These are phyloP conservation scores for Apomyelois bistriatella DNA, from an alignment of 2,888 invertebrate genomes.

Conservation along the genomic window DNA sequence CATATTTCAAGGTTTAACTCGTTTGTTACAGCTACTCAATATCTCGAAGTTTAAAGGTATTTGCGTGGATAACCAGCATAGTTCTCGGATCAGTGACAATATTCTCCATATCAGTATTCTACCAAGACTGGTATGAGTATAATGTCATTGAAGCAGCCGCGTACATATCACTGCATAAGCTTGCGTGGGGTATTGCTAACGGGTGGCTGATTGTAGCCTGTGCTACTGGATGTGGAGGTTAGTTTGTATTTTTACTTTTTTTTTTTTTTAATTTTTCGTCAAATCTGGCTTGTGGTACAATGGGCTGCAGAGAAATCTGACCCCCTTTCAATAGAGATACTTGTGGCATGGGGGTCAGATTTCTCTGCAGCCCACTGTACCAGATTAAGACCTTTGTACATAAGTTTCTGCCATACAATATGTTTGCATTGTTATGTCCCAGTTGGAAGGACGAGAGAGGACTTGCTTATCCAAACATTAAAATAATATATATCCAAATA, in stretches of 20 bases:
- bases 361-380: too few species aligned
- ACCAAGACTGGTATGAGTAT: constrained; percentile 80
- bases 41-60: constrained; percentile 44
- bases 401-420: too few species aligned
- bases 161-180: constrained; percentile 83
- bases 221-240: constrained; percentile 85
- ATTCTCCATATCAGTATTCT: constrained; percentile 82
- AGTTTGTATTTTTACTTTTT: too few species aligned
- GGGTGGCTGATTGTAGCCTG: constrained; percentile 85
- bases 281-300: too few species aligned
- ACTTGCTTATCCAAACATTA: too few species aligned
- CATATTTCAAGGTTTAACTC: not conserved
- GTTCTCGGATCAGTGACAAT: constrained; percentile 78
- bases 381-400: too few species aligned
- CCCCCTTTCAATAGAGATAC: too few species aligned
- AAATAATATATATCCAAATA: too few species aligned
- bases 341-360: too few species aligned
- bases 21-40: constrained; percentile 53
- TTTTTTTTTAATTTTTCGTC: not conserved
- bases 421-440: too few species aligned
- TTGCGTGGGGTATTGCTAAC: constrained; percentile 84
- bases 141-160: constrained; percentile 81
- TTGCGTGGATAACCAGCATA: constrained; percentile 57
- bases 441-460: too few species aligned
- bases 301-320: too few species aligned